phyloP scores from a whole-genome alignment of 1,140 invertebrate species.

The Samia ricini region DNA sequence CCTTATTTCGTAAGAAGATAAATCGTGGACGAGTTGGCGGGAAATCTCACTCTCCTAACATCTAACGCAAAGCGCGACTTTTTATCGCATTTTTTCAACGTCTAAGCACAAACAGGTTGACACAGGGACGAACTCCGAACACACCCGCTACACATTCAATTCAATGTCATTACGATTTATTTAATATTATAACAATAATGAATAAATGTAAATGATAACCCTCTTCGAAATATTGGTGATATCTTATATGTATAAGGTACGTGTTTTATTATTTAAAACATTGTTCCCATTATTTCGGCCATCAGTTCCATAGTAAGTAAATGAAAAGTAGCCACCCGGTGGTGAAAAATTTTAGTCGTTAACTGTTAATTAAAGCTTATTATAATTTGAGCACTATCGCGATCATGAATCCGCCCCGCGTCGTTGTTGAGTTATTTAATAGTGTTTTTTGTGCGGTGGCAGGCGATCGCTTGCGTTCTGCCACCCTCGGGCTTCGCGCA shows the following conservation, averaged over 20 bases:
- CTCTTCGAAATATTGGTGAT: too few relatives aligned
- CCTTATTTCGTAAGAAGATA: slow-evolving; percentile 13
- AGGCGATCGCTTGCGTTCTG: slow-evolving; percentile 70
- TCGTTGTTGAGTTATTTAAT: slow-evolving; percentile 75
- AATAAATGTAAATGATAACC: too few relatives aligned
- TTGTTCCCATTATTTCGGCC: too few relatives aligned
- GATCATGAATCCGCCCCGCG: slow-evolving; percentile 72
- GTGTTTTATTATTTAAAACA: too few relatives aligned
- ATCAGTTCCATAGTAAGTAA: too few relatives aligned
- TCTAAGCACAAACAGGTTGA: slow-evolving; percentile 53
- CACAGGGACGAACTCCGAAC: slow-evolving; percentile 43
- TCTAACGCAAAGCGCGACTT: slow-evolving; percentile 37
- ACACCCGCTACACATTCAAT: background rate
- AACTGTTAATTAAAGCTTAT: slow-evolving; percentile 64
- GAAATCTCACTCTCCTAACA: slow-evolving; percentile 55
- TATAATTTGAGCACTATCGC: slow-evolving; percentile 55
- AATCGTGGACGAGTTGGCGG: slow-evolving; percentile 53
- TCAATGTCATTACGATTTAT: background rate
- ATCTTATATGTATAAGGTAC: too few relatives aligned
- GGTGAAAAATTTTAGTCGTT: slow-evolving; percentile 49
- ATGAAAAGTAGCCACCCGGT: background rate
- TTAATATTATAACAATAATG: background rate
- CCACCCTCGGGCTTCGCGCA: slow-evolving; percentile 71
- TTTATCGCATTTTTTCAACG: slow-evolving; percentile 58
- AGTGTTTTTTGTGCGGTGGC: slow-evolving; percentile 73